A percentile compares a stretch with the other conserved stretches of the same genome.
phyloP scores from a whole-genome alignment of 2,113 vertebrate genomes.

The Peromyscus leucopus region DNA sequence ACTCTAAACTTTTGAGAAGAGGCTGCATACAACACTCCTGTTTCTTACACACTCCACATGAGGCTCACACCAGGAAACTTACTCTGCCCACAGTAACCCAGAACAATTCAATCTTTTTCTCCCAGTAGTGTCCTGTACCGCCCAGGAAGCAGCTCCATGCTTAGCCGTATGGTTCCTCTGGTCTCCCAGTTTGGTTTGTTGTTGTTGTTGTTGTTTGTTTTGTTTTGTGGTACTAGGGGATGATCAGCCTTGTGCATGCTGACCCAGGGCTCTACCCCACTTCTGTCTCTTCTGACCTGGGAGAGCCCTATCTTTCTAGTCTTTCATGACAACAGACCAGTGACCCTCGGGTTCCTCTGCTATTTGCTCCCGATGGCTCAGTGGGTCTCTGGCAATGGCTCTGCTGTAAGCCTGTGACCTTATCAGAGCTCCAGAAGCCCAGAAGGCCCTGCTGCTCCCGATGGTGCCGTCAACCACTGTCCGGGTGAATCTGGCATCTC shows the following conservation, averaged over 20 bases:
- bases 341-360: neutral
- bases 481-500: neutral
- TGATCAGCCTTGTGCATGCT: neutral
- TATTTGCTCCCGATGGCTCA: accelerated
- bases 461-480: neutral
- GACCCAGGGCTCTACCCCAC: neutral
- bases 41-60: neutral
- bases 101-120: neutral
- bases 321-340: neutral
- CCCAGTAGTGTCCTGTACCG: neutral
- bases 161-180: neutral
- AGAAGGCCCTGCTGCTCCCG: neutral
- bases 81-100: neutral
- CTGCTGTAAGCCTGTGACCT: neutral
- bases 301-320: neutral
- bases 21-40: neutral
- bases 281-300: neutral
- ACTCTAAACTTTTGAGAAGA: neutral
- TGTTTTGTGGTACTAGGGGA: neutral
- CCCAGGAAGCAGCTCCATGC: neutral
- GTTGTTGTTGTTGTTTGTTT: neutral
- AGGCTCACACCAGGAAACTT: neutral
- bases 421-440: neutral
- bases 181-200: neutral
- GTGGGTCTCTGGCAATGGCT: neutral